Conservation (phyloP, 2,888 invertebrate genomes). For the Eupithecia subfuscata region DNA sequence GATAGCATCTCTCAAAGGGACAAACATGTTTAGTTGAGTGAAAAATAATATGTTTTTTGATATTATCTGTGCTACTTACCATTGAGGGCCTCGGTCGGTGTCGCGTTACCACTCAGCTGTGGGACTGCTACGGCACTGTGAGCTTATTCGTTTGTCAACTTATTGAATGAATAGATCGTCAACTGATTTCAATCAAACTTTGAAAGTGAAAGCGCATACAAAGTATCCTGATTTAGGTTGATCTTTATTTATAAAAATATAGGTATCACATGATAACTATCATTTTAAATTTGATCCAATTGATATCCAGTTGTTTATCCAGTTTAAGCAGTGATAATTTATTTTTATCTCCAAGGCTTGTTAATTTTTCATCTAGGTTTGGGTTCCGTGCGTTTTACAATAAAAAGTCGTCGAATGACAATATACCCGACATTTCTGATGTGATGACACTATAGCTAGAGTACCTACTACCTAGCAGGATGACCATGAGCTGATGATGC, state of each 20-base stretch:
- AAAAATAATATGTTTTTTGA: constrained; percentile 80
- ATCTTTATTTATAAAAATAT: constrained; percentile 4
- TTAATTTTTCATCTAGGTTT: not conserved
- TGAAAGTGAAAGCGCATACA: not conserved
- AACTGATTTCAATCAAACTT: constrained; percentile 11
- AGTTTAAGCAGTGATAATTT: not conserved
- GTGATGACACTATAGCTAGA: too few species aligned
- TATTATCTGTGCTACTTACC: constrained; percentile 57
- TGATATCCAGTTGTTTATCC: not conserved
- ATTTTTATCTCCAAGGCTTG: not conserved
- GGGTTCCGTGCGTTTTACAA: not conserved
- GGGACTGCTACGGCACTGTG: constrained; percentile 49
- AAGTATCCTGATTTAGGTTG: not conserved
- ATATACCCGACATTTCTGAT: not conserved
- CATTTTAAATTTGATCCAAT: not conserved
- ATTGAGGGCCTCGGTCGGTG: constrained; percentile 49
- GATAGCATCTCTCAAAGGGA: constrained; percentile 56
- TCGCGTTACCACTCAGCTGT: constrained; percentile 58
- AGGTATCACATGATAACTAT: not conserved
- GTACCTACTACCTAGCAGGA: too few species aligned
- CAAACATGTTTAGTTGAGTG: constrained; percentile 69
- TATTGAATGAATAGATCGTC: constrained; percentile 7
- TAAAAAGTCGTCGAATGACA: not conserved
- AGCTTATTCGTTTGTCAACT: constrained; percentile 30
- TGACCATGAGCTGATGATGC: not conserved